Conservation (phyloP, 2,888 invertebrate species). For the Drymonia ruficornis region DNA sequence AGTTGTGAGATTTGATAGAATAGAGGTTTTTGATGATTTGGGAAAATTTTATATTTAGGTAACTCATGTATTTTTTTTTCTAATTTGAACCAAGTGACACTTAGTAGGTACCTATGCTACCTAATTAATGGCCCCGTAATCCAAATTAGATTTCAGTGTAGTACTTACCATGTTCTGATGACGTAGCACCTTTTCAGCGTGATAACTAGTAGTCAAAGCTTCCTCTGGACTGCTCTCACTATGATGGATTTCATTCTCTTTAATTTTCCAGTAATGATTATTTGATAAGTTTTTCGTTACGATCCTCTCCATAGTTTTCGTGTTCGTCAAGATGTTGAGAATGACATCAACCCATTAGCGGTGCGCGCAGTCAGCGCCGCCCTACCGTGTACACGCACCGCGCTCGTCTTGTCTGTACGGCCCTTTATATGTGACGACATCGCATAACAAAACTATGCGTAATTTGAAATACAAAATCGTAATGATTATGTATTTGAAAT, state of each 20-base stretch:
- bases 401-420: slow-evolving; percentile 35
- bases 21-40: too few species aligned
- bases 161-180: too few species aligned
- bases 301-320: slow-evolving; percentile 42
- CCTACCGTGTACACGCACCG: slow-evolving; percentile 46
- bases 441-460: too few species aligned
- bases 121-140: too few species aligned
- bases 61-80: too few species aligned
- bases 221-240: too few species aligned
- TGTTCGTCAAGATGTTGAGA: slow-evolving; percentile 52
- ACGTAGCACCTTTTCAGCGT: too few species aligned
- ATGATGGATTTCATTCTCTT: not conserved
- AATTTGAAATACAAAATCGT: too few species aligned
- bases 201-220: not conserved
- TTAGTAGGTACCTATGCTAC: not conserved
- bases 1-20: not conserved
- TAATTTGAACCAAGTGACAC: not conserved
- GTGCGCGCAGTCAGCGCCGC: slow-evolving; percentile 60
- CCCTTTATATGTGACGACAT: slow-evolving; percentile 35
- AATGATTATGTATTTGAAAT: too few species aligned
- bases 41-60: too few species aligned
- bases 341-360: slow-evolving; percentile 81
- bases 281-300: slow-evolving; percentile 1
- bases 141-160: too few species aligned
- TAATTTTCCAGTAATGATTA: too few species aligned